These are phyloP conservation scores for Ptilodon capucinus DNA, from an alignment of 2,888 invertebrate genomes.

Conservation along the genomic window DNA sequence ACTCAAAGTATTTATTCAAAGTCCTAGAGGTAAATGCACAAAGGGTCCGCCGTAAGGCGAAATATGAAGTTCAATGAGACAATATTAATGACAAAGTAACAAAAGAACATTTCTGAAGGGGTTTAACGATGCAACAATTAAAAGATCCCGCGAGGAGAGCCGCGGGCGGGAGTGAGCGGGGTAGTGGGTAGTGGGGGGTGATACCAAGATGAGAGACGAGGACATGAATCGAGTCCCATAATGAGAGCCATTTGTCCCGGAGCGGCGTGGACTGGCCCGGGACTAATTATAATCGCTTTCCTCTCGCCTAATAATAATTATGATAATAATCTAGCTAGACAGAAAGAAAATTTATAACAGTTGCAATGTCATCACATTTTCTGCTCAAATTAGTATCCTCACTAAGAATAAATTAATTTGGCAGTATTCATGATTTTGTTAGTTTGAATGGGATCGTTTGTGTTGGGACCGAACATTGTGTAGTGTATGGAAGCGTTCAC, in stretches of 20 bases:
- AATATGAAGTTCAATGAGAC: neutral
- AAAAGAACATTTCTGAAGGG: neutral
- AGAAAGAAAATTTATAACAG: too few relatives aligned
- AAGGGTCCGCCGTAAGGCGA: neutral
- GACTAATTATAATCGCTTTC: slow-evolving; percentile 43
- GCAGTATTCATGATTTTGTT: too few relatives aligned
- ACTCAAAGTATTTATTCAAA: too few relatives aligned
- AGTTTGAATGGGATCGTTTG: too few relatives aligned
- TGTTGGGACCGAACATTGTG: too few relatives aligned
- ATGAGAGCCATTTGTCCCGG: slow-evolving; percentile 3
- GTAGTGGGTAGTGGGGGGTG: neutral
- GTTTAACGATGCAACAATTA: slow-evolving; percentile 9
- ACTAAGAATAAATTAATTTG: too few relatives aligned
- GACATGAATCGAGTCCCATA: neutral
- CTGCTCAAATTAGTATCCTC: too few relatives aligned
- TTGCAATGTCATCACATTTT: too few relatives aligned
- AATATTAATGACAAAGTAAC: too few relatives aligned
- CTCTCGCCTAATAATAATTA: slow-evolving; percentile 4
- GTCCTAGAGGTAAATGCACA: neutral
- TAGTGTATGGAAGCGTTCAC: too few relatives aligned
- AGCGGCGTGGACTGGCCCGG: neutral
- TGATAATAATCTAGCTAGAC: too few relatives aligned
- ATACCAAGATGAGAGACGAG: slow-evolving; percentile 1
- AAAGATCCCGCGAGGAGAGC: slow-evolving; percentile 6
- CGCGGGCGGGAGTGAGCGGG: too few relatives aligned